phyloP scores from a whole-genome alignment of 2,888 invertebrate genomes.

The Thecophora atra region DNA sequence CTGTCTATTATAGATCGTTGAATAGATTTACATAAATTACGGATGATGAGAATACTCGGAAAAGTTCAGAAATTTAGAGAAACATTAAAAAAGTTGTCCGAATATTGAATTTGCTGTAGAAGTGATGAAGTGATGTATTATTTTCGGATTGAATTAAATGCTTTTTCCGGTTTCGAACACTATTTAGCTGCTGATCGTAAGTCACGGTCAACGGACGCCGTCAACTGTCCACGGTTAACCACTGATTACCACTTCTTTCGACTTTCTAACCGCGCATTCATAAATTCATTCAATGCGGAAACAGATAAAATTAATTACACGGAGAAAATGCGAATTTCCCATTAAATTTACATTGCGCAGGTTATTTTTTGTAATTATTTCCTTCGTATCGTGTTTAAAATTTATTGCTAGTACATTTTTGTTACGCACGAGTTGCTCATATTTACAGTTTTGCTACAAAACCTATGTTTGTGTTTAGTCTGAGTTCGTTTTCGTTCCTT shows the following conservation, averaged over 20 bases:
- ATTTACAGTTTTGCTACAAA: background rate
- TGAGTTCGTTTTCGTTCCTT: too few relatives aligned
- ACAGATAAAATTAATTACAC: background rate
- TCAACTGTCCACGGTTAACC: too few relatives aligned
- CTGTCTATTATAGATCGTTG: background rate
- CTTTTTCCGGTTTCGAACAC: too few relatives aligned
- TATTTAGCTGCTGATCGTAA: too few relatives aligned
- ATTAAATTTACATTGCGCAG: background rate
- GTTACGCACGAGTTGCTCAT: background rate
- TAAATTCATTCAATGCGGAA: conserved; percentile 1
- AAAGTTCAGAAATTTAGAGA: too few relatives aligned
- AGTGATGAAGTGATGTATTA: background rate
- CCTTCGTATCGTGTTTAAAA: background rate
- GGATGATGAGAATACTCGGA: background rate
- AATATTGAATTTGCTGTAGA: too few relatives aligned
- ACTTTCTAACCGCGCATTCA: background rate
- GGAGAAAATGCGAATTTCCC: background rate
- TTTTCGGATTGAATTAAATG: too few relatives aligned
- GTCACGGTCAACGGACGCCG: too few relatives aligned
- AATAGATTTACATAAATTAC: conserved; percentile 6
- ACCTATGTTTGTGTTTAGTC: too few relatives aligned
- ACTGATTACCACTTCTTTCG: background rate
- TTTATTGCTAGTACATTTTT: background rate
- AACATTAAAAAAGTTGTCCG: too few relatives aligned
- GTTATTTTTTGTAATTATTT: background rate